A percentile compares a stretch with the other conserved stretches of the same genome.
phyloP scores from a whole-genome alignment of 2,797 vertebrate genomes.

The Cossypha dichroa region DNA sequence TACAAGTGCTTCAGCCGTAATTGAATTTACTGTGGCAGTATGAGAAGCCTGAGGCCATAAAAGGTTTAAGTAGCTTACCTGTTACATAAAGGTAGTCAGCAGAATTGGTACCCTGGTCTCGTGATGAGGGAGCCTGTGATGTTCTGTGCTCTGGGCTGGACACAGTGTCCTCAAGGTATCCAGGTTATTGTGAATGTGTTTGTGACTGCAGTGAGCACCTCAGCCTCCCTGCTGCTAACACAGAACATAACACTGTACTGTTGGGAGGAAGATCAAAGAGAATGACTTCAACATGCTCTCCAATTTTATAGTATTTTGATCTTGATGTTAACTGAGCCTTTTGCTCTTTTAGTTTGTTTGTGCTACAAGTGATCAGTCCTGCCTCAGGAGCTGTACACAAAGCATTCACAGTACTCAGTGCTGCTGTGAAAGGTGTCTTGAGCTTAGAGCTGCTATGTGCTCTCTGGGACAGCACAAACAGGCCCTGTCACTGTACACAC shows the following conservation, averaged over 20 bases:
- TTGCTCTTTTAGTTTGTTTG: not conserved
- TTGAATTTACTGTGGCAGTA: not conserved
- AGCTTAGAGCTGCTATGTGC: not conserved
- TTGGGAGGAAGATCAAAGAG: not conserved
- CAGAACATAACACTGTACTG: not conserved
- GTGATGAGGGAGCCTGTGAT: not conserved
- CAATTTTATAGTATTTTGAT: not conserved
- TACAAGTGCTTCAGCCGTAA: not conserved
- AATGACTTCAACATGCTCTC: not conserved
- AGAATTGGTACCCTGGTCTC: not conserved
- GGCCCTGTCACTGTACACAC: not conserved
- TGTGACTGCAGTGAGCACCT: not conserved
- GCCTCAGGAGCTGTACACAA: not conserved
- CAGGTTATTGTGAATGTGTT: not conserved
- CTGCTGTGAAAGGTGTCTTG: not conserved
- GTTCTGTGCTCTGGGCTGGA: not conserved
- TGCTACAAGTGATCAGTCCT: not conserved
- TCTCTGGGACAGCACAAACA: not conserved
- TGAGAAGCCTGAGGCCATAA: not conserved
- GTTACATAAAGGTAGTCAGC: not conserved
- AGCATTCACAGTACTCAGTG: not conserved
- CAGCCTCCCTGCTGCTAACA: not conserved
- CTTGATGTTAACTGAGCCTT: not conserved
- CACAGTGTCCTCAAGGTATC: not conserved
- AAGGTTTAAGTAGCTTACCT: not conserved